phyloP scores from a whole-genome alignment of 2,113 vertebrate species.

The Leptodactylus fuscus region DNA sequence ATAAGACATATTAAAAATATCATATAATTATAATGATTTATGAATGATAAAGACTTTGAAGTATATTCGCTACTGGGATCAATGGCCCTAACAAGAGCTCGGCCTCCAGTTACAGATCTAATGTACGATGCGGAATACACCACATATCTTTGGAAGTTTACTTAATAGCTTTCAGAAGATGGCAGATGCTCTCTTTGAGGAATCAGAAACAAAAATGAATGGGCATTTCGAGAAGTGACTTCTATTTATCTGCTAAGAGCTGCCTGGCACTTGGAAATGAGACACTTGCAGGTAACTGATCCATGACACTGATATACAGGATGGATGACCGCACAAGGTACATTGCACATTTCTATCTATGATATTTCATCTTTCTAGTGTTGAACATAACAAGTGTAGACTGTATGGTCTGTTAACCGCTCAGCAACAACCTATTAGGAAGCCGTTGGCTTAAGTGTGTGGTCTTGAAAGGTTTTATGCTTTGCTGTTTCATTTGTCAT shows the following conservation, averaged over 20 bases:
- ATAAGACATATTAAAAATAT: no score
- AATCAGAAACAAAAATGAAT: constrained; percentile 16
- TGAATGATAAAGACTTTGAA: no score
- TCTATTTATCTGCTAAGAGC: constrained; percentile 10
- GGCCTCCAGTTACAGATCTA: background rate
- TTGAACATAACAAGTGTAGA: constrained; percentile 32
- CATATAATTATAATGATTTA: no score
- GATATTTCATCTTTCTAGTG: constrained; percentile 29
- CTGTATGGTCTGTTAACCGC: constrained; percentile 15
- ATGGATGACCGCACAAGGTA: constrained; percentile 25
- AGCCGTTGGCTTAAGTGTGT: constrained; percentile 56
- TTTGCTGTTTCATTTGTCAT: constrained; percentile 59
- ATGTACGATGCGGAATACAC: background rate
- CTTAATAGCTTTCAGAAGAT: constrained; percentile 7
- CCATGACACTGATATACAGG: constrained; percentile 29
- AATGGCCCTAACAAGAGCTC: no score
- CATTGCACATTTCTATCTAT: constrained; percentile 29
- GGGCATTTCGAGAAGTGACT: background rate
- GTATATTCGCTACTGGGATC: no score
- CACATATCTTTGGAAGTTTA: constrained; percentile 5
- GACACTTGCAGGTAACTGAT: constrained; percentile 38
- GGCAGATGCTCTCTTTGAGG: background rate
- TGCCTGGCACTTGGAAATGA: constrained; percentile 4
- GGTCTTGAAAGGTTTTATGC: constrained; percentile 57
- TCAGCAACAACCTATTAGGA: constrained; percentile 53